Base-by-base conservation (phyloP, 1,140 invertebrate genomes). In the Stegodyphus dumicola region DNA sequence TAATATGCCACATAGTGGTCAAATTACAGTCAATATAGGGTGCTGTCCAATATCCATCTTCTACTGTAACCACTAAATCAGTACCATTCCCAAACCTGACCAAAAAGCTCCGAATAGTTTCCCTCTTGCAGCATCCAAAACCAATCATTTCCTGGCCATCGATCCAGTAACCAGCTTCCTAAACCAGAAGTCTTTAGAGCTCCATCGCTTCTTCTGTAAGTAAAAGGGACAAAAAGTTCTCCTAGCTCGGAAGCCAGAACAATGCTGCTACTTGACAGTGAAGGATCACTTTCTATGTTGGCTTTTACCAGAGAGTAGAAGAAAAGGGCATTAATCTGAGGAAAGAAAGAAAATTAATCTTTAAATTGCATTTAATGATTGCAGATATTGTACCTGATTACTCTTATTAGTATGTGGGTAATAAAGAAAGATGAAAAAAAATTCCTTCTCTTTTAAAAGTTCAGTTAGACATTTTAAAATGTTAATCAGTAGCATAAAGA, bases 1-100 rank as follows among this genome's bases (percentile, higher is more conserved):
- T 97, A 86, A 99, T 93, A 87, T 98, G 93, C 98, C 98, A 99
- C 7, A 79, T 85, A 52, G 88, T 87, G 10, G 90, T 87, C 53
- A 96, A 96, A 88, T 95, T 92, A 92, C 98, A 99, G 92, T 98
- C 97, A 90, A 95, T 99, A 89, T 97, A 96, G 6, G 98, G 98
- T 88, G 94, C 92, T 54, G 95, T 95, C 98, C 98, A 99, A 90
- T 95, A 94, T 10, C 98, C 98, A 90, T 99, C 95, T 83, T 94
- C 71, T n/a, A 66, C 18, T 52, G 75, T 73, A 53, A 85, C 60
- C 7, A 84, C 53, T 49, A 86, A 64, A 76, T 83, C 78, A n/a
- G 52, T 77, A 56, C 52, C 51, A 70, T 75, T 76, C 9, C 7
- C 51, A 65, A n/a, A 52, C 53, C 33, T 76, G 70, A 33, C 15